phyloP scores from a whole-genome alignment of 2,888 invertebrate genomes.

The Homarus gammarus region DNA sequence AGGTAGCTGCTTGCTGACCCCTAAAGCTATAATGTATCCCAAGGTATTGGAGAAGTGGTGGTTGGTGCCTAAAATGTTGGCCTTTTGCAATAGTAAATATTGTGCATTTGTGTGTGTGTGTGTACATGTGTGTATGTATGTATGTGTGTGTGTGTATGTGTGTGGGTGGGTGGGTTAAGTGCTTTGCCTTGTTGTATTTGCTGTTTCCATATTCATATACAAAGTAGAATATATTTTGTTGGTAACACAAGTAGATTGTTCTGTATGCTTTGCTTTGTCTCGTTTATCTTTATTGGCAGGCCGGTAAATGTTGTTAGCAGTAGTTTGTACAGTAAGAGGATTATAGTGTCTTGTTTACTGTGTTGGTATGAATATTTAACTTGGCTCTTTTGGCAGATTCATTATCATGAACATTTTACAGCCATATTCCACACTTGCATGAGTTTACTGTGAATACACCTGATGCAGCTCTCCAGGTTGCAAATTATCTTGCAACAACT shows the following conservation, averaged over 20 bases:
- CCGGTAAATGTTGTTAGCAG: not conserved
- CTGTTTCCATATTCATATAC: not conserved
- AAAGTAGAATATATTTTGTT: not conserved
- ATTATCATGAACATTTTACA: no score
- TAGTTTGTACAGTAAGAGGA: not conserved
- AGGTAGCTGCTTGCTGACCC: constrained; percentile 64
- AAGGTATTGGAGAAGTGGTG: constrained; percentile 63
- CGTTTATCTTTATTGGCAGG: not conserved
- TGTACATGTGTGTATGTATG: constrained; percentile 9
- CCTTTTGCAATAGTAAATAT: constrained; percentile 16
- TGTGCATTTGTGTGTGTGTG: constrained; percentile 20
- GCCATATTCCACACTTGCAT: no score
- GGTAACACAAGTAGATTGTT: not conserved
- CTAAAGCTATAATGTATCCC: constrained; percentile 61
- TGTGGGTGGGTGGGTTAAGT: not conserved
- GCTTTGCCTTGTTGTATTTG: not conserved
- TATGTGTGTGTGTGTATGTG: not conserved
- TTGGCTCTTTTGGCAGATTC: no score
- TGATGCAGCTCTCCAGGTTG: no score
- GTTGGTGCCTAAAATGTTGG: constrained; percentile 52
- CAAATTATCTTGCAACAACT: no score
- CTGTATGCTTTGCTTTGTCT: not conserved
- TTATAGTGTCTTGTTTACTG: no score
- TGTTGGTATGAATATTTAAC: no score
- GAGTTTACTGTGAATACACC: no score